Evolutionary conservation across 2,888 invertebrate genomes (phyloP), one percentile per base, ranked within the genome.

Genomic region (Gymnosoma rotundatum): DNA sequence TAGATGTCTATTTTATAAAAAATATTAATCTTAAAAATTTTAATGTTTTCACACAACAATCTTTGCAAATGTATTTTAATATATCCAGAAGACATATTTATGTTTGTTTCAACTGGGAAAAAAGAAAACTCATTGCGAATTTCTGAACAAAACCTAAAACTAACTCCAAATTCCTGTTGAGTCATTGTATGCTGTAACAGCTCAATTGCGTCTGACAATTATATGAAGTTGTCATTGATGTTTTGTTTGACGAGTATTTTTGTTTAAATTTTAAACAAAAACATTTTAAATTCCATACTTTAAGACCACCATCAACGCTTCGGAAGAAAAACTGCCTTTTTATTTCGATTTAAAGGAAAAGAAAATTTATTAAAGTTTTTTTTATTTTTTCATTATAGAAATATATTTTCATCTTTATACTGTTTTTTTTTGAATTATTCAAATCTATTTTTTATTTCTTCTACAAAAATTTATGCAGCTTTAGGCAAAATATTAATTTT

Each of bases 141-240:
- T 52, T 60, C 25, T 7, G 2, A 16, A 54, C 8, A 20, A 2
- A 16, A 69, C 1, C 16, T 25, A 21, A 36, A 36, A 20, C 18
- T 36, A 42, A 70, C 50, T 50, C 12, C 5, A 45, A 50, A 70
- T 70, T 66, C 75, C 48, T 76, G 75, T 60, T 42, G 75, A 61
- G 81, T 76, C 81, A 81, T 81, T 81, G 81, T 81, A 1, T 21
- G 3, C 1, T 20, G 32, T 21, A 21, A 76, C 52, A 66, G 14
- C 52, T 76, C 70, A 81, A 72, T 70, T 81, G 56, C 52, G 25
- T 70, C 58, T 72, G n/a, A 52, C 52, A 42, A 45, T 66, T 52
- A 50, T 18, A 52, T 52, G 48, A 70, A 50, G 20, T 38, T 66
- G 54, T 64, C 63, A 70, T 63, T 81, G 67, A 50, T 80, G 60